phyloP scores from a whole-genome alignment of 2,113 vertebrate species.

The Cichladusa arquata region DNA sequence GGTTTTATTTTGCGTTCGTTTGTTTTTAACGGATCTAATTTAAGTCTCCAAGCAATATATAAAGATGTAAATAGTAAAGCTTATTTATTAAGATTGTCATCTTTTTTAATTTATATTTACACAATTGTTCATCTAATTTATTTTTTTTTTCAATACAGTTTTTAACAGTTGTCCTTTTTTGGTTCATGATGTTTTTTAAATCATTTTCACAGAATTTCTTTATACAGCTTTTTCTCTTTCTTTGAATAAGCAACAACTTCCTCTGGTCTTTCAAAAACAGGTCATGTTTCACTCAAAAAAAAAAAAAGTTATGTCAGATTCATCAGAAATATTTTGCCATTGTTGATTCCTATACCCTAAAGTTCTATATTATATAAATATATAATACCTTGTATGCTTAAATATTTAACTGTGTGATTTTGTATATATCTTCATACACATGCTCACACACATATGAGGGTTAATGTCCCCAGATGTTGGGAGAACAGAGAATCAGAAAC shows the following conservation, averaged over 20 bases:
- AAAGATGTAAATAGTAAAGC: constrained; percentile 99
- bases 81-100: constrained; percentile 99
- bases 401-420: constrained; percentile 73
- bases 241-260: constrained; percentile 42
- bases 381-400: constrained; percentile 83
- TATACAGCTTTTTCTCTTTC: constrained; percentile 68
- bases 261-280: constrained; percentile 76
- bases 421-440: constrained; percentile 65
- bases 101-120: constrained; percentile 99
- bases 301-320: constrained; percentile 69
- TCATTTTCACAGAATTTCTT: constrained; percentile 73
- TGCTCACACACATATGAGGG: constrained; percentile 47
- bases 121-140: constrained; percentile 98
- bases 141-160: constrained; percentile 90
- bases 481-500: constrained; percentile 63
- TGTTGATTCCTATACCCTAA: constrained; percentile 82
- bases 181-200: constrained; percentile 70
- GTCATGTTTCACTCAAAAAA: constrained; percentile 71
- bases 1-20: constrained; percentile 82
- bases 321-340: constrained; percentile 82
- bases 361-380: constrained; percentile 87
- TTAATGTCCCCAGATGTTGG: constrained; percentile 61
- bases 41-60: constrained; percentile 94
- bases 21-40: constrained; percentile 85
- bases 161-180: constrained; percentile 83